Percentiles rank a stretch among this genome's conserved stretches.
These are phyloP conservation scores for Ptychobarbus kaznakovi DNA, from an alignment of 2,797 vertebrate genomes.

Conservation along the genomic window DNA sequence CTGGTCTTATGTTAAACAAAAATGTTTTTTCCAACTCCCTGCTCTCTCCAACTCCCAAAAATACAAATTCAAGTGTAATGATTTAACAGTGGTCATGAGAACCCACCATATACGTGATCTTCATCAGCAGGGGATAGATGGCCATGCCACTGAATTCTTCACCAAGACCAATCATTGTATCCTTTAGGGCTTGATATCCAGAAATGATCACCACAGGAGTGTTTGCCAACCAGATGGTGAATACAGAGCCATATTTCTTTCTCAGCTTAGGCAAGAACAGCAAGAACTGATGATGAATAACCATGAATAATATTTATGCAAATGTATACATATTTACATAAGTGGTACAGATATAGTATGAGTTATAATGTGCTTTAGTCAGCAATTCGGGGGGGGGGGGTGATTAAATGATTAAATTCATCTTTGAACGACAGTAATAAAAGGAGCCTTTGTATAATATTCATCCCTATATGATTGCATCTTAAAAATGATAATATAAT, in stretches of 20 bases:
- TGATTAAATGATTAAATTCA: no score
- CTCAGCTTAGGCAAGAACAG: conserved; percentile 56
- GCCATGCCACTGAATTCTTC: conserved; percentile 76
- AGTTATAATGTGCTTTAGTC: not conserved
- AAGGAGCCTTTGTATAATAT: not conserved
- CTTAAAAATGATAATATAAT: not conserved
- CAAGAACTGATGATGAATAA: not conserved
- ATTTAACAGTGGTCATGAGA: not conserved
- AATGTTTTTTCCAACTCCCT: no score
- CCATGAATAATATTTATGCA: no score
- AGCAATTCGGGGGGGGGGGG: not conserved
- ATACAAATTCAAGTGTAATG: no score
- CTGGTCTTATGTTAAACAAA: not conserved
- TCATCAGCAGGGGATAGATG: conserved; percentile 65
- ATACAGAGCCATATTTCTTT: conserved; percentile 73
- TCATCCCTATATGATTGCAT: not conserved
- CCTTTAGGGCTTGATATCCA: conserved; percentile 74
- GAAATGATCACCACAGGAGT: conserved; percentile 66
- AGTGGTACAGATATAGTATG: not conserved
- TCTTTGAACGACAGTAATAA: no score
- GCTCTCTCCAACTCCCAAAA: no score
- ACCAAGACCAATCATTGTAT: conserved; percentile 72
- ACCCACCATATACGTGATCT: conserved; percentile 75
- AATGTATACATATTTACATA: not conserved
- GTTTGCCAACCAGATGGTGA: conserved; percentile 74